A percentile compares a stretch with the other conserved stretches of the same genome.
Conservation (phyloP, 2,797 vertebrate genomes). For the Clarias laeviceps region DNA sequence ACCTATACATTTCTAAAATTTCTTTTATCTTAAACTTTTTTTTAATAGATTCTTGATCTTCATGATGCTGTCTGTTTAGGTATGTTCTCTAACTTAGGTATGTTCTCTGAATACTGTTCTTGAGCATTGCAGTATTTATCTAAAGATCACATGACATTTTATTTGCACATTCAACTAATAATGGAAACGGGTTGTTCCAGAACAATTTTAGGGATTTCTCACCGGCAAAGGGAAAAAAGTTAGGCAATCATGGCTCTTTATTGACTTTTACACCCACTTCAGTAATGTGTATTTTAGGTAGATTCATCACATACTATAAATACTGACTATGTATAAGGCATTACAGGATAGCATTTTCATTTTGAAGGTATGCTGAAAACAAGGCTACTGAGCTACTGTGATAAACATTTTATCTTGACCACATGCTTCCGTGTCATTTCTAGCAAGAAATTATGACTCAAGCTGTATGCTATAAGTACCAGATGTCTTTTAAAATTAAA, state of each 20-base stretch:
- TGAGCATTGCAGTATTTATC: not conserved
- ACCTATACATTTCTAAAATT: not conserved
- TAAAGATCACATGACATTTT: not conserved
- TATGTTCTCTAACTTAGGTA: not conserved
- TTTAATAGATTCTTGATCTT: not conserved
- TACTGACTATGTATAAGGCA: not conserved
- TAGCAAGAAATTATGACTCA: not conserved
- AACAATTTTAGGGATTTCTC: not conserved
- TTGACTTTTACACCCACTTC: not conserved
- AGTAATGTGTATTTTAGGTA: not conserved
- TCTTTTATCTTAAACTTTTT: no score
- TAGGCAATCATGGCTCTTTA: not conserved
- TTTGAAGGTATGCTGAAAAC: not conserved
- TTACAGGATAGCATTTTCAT: not conserved
- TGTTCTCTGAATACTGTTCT: not conserved
- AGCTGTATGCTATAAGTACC: not conserved
- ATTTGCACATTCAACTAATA: conserved; percentile 4
- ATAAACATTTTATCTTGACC: not conserved
- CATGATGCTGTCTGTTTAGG: not conserved
- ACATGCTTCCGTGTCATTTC: not conserved
- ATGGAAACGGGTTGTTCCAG: not conserved
- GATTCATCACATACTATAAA: not conserved
- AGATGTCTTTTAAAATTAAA: not conserved
- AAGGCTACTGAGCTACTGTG: not conserved
- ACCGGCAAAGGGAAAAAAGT: not conserved